Evolutionary conservation across 1,140 invertebrate genomes (phyloP), one percentile per base, ranked within the genome.

Genomic region (Popillia japonica): DNA sequence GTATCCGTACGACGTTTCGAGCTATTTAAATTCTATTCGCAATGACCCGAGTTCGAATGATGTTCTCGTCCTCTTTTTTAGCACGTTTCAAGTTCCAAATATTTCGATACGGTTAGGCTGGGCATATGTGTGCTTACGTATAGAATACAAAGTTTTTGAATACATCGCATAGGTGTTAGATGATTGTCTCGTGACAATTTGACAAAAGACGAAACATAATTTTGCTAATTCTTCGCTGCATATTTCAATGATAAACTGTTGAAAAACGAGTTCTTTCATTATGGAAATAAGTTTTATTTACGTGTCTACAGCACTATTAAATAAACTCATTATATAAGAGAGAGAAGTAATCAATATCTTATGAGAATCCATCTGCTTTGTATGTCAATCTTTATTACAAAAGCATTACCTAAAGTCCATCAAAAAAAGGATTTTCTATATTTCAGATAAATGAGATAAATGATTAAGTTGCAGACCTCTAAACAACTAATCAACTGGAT

Each of bases 21-120:
- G 48, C 77, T 78, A 80, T 81, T 81, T 81, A 75, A 59, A 77
- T 68, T 72, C 79, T 72, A 80, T 79, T 80, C 76, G 77, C 77
- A 78, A 78, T 74, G 55, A 14, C 10, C 40, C 22, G 17, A 17
- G 17, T 17, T 68, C 22, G n/a, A 7, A 17, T 14, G 44, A 48
- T 14, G 44, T n/a, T 10, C 22, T 22, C 17, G 48, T 55, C 48
- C 48, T 55, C 48, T 68, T 68, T 68, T 23, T 68, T 22, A 14
- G 4, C 27, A 9, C 7, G 8, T 34, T 68, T 68, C 61, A 20
- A 8, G 4, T 68, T 14, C 61, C 20, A 34, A 68, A 34, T 68
- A 27, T 27, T 22, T 64, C 14, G 59, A 64, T 20, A 22, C 20
- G 3, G 44, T 55, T 14, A 17, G 48, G 17, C 11, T 6, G 17